Evolutionary conservation across 2,797 vertebrate genomes (phyloP).

Genomic region (Pogonophryne albipinna): DNA sequence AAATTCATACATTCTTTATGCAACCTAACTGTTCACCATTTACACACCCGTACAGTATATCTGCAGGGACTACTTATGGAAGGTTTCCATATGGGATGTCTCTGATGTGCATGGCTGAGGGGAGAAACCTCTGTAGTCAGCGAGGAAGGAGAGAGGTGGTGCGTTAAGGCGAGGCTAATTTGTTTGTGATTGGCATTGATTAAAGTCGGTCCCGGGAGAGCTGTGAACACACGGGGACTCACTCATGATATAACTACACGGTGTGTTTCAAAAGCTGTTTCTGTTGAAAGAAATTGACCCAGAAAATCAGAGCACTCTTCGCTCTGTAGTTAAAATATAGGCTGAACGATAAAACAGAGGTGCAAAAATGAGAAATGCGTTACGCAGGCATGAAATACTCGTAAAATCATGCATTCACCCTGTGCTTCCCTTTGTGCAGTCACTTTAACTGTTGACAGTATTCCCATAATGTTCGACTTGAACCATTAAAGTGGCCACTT

Average conservation of each 20-base stretch:
- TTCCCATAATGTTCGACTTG: not conserved
- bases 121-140: constrained; percentile 56
- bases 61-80: constrained; percentile 21
- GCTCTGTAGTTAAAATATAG: not conserved
- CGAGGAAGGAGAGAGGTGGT: constrained; percentile 59
- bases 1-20: constrained; percentile 6
- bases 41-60: constrained; percentile 10
- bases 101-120: constrained; percentile 45
- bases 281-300: not conserved
- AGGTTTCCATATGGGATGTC: constrained; percentile 49
- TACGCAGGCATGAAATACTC: not conserved
- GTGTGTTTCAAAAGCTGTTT: constrained; percentile 32
- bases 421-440: not conserved
- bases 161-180: constrained; percentile 77
- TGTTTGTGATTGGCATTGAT: constrained; percentile 81
- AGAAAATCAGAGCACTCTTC: not conserved
- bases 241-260: constrained; percentile 37
- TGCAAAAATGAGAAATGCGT: constrained; percentile 11
- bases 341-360: constrained; percentile 8
- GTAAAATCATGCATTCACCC: constrained; percentile 9
- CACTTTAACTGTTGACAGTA: constrained; percentile 2
- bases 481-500: not conserved
- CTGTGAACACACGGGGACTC: constrained; percentile 32
- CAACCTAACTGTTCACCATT: constrained; percentile 2
- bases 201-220: constrained; percentile 69